Evolutionary conservation across 92 coral and sea anemone species (phyloP), one percentile per base, ranked within the genome.

Genomic region (Zoanthus sociatus): DNA sequence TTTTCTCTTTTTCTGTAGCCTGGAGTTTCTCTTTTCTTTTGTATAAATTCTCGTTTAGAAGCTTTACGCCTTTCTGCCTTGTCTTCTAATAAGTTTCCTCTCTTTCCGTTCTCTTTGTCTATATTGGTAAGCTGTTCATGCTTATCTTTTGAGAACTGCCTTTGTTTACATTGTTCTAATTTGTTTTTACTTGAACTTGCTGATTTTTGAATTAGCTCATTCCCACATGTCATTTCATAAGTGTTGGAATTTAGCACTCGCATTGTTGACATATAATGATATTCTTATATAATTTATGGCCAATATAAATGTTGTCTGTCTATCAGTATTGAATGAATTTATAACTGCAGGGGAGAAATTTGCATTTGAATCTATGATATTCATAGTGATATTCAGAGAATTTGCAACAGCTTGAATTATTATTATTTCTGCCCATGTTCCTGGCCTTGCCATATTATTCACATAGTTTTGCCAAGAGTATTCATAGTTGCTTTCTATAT

Each of bases 341-440:
- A 90, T 73, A 72, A 90, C 74, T 79, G 71, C 71, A 71, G 87
- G 87, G 70, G 90, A 75, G 82, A 90, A 90, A 14, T 15, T 82
- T 74, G 79, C 90, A 90, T 73, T 46, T 54, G 90, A 90, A 71
- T 91, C 94, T 47, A 64, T 46, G 26, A 92, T 89, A 48, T 84
- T 73, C 60, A 93, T 91, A 74, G 71, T 32, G 60, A 92, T 6
- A 84, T 90, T 77, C 6, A 91, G 63, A 60, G 90, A 54, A 77
- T 92, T 92, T 21, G 95, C 88, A 42, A 91, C 94, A 78, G 92
- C 92, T 91, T 93, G 95, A 67, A 90, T 76, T 83, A 83, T 72
- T 68, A 92, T 48, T 48, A 79, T 86, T 90, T 92, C 93, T 58
- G 90, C 90, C 93, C 93, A 92, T 76, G 93, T 90, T 31, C 95